A percentile compares a stretch with the other conserved stretches of the same genome.
These are phyloP conservation scores for Epinephelus coioides DNA, from an alignment of 2,797 vertebrate species.

Conservation along the genomic window DNA sequence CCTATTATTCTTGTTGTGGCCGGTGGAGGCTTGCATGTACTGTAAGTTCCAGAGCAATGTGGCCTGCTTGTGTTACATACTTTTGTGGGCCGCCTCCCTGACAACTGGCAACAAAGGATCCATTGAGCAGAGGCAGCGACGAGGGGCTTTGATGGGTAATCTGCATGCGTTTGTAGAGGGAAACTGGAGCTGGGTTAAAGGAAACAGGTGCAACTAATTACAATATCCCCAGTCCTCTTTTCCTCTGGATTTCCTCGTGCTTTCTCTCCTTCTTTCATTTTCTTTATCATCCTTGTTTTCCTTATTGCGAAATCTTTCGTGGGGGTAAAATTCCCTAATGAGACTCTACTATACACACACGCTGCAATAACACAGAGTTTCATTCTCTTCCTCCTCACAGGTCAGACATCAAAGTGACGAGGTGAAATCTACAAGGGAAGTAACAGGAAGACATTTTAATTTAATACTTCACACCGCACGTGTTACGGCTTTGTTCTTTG, in stretches of 20 bases:
- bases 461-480: conserved; percentile 55
- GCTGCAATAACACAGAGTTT: conserved; percentile 56
- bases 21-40: conserved; percentile 66
- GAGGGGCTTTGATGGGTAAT: conserved; percentile 88
- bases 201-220: conserved; percentile 92
- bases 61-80: conserved; percentile 84
- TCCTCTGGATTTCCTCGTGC: conserved; percentile 78
- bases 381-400: conserved; percentile 50
- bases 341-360: conserved; percentile 59
- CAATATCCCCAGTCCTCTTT: conserved; percentile 81
- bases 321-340: conserved; percentile 70
- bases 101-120: conserved; percentile 88
- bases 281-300: conserved; percentile 72
- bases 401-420: conserved; percentile 79
- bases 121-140: conserved; percentile 84
- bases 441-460: conserved; percentile 66
- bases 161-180: conserved; percentile 88
- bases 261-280: conserved; percentile 64
- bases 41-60: conserved; percentile 77
- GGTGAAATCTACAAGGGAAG: conserved; percentile 71
- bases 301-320: conserved; percentile 65
- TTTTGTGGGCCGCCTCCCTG: conserved; percentile 83
- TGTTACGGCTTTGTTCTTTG: conserved; percentile 68
- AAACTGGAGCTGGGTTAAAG: conserved; percentile 88
- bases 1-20: conserved; percentile 61